These are phyloP conservation scores for Theodoxus fluviatilis DNA, from an alignment of 2,888 invertebrate genomes.

Conservation along the genomic window DNA sequence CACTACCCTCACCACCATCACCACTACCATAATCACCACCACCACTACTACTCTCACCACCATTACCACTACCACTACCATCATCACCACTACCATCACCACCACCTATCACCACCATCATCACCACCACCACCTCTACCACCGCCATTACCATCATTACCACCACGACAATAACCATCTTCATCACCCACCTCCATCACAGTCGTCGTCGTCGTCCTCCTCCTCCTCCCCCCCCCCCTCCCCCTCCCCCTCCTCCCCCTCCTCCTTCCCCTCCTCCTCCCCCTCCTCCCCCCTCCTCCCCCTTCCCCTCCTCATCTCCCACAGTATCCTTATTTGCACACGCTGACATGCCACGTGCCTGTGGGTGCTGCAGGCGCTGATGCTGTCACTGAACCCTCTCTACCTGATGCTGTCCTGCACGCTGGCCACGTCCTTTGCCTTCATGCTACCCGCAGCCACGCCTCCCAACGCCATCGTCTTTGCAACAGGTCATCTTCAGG, in stretches of 20 bases:
- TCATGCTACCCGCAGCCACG: conserved; percentile 92
- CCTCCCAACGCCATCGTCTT: conserved; percentile 94
- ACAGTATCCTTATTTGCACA: background rate
- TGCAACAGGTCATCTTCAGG: conserved; percentile 66
- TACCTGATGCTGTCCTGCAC: conserved; percentile 90
- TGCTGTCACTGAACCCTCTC: conserved; percentile 77
- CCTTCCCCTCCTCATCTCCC: background rate
- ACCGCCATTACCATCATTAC: background rate
- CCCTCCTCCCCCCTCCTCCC: background rate
- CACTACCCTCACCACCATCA: too few relatives aligned
- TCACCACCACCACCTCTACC: background rate
- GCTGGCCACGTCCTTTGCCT: conserved; percentile 84
- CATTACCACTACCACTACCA: background rate
- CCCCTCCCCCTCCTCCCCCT: background rate
- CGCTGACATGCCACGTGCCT: too few relatives aligned
- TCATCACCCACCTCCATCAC: background rate
- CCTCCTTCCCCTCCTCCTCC: background rate
- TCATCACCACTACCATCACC: background rate
- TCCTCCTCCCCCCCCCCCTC: background rate
- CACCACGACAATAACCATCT: background rate
- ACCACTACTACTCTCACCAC: background rate
- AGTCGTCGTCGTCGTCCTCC: background rate
- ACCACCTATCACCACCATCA: background rate
- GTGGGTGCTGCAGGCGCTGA: conserved; percentile 41
- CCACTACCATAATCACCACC: too few relatives aligned